Percentiles rank a stretch among this genome's conserved stretches.
Evolutionary conservation across 2,113 vertebrate genomes (phyloP).

Genomic region (Oreotrochilus melanogaster): DNA sequence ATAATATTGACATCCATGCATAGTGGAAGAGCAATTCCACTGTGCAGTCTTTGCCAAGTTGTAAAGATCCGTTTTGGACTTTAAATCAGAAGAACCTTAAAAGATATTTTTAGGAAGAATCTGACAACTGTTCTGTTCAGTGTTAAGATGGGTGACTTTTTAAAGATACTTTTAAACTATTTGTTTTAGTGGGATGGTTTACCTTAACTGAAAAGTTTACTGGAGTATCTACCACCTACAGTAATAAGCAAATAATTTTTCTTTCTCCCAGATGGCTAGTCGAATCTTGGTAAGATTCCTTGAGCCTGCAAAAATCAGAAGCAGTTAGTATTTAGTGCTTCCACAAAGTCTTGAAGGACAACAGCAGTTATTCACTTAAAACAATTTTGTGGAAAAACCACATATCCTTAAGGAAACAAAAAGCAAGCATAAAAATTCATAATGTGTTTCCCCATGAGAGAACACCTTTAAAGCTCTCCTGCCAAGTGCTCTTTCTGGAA

Average conservation of each 20-base stretch:
- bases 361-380: background rate
- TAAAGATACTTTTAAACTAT: background rate
- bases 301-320: background rate
- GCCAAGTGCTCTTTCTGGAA: background rate
- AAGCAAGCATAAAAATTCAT: background rate
- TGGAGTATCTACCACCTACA: background rate
- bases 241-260: background rate
- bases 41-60: background rate
- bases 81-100: background rate
- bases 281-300: background rate
- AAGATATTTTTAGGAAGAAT: background rate
- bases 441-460: background rate
- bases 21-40: background rate
- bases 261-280: background rate
- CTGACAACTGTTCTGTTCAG: background rate
- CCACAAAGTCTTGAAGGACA: background rate
- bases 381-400: background rate
- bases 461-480: background rate
- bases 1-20: background rate
- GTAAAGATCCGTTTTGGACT: background rate
- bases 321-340: background rate
- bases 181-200: background rate
- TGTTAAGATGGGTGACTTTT: background rate
- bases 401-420: background rate
- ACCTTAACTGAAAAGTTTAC: background rate